phyloP scores from a whole-genome alignment of 2,888 invertebrate genomes.

The Ditula angustiorana region DNA sequence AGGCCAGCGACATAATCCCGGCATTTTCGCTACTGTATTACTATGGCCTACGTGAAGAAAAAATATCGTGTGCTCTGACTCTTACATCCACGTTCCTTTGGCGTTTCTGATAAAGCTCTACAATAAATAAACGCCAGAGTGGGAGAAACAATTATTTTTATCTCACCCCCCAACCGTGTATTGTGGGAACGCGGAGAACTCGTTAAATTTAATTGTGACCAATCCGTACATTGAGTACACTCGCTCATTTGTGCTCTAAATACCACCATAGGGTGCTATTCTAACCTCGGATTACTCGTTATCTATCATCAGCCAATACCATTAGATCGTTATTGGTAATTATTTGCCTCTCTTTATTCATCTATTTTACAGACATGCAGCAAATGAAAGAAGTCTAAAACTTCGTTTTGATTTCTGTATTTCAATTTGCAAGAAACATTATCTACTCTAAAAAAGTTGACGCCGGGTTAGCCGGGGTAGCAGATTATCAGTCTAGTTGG shows the following conservation, averaged over 20 bases:
- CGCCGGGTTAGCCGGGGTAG: too few species aligned
- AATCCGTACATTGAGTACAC: background rate
- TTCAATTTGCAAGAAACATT: too few species aligned
- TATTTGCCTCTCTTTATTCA: background rate
- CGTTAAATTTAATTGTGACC: slow-evolving; percentile 4
- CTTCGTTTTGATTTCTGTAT: too few species aligned
- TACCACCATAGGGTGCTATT: background rate
- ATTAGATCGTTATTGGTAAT: slow-evolving; percentile 7
- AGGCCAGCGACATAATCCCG: too few species aligned
- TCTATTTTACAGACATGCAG: too few species aligned
- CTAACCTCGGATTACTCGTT: background rate
- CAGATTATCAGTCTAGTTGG: too few species aligned
- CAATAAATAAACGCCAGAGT: background rate
- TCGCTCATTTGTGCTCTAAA: background rate
- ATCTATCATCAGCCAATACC: background rate
- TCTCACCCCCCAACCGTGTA: background rate
- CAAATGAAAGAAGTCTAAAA: too few species aligned
- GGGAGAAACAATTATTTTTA: background rate
- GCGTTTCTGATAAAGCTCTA: background rate
- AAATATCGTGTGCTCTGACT: background rate
- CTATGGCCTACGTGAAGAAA: too few species aligned
- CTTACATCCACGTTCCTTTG: background rate
- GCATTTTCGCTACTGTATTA: too few species aligned
- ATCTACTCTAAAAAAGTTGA: too few species aligned
- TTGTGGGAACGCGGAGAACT: background rate